Evolutionary conservation across 2,113 vertebrate genomes (phyloP).

Genomic region (Ceyx margarethae): DNA sequence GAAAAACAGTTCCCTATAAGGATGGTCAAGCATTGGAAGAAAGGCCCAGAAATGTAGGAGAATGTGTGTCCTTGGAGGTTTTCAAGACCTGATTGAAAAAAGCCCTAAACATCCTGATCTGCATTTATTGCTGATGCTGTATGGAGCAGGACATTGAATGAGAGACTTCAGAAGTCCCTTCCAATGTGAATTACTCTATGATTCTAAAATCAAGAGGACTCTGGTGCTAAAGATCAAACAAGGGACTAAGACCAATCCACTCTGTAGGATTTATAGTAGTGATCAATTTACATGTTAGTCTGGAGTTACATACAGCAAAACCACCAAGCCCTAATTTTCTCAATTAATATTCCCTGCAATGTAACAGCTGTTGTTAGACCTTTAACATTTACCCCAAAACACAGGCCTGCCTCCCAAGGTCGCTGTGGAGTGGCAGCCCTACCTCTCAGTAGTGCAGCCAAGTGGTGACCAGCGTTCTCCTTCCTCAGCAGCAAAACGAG

Average conservation of each 20-base stretch:
- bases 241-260: neutral
- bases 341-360: neutral
- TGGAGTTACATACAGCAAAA: neutral
- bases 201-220: neutral
- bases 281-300: neutral
- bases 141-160: neutral
- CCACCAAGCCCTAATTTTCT: neutral
- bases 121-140: neutral
- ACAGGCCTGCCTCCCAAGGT: neutral
- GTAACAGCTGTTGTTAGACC: neutral
- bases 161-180: neutral
- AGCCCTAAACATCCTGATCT: neutral
- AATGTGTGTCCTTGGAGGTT: neutral
- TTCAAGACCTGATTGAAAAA: neutral
- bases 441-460: conserved; percentile 72
- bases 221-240: neutral
- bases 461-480: conserved; percentile 72
- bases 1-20: neutral
- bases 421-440: neutral
- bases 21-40: neutral
- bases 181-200: neutral
- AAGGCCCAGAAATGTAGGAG: neutral
- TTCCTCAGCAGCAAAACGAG: conserved; percentile 74
- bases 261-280: neutral
- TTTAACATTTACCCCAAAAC: neutral